phyloP scores from a whole-genome alignment of 2,113 vertebrate genomes.

The Ursus arctos region DNA sequence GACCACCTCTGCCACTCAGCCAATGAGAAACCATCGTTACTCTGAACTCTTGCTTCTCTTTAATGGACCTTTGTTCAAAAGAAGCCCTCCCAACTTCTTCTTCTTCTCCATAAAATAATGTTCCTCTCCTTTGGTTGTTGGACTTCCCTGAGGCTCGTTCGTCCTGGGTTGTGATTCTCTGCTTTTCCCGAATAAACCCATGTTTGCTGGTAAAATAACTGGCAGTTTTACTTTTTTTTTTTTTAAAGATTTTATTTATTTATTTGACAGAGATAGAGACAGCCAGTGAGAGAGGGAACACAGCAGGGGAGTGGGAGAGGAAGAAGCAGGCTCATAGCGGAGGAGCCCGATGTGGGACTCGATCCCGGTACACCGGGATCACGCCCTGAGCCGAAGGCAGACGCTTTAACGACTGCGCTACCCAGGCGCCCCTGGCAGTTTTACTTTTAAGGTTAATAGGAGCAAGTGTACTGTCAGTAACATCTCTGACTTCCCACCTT shows the following conservation, averaged over 20 bases:
- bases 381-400: too few species aligned
- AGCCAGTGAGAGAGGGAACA: too few species aligned
- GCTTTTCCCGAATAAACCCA: background rate
- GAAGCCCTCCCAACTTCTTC: background rate
- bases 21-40: background rate
- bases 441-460: background rate
- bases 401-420: too few species aligned
- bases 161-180: background rate
- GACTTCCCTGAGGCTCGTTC: background rate
- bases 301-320: too few species aligned
- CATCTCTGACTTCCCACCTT: background rate
- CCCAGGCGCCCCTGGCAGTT: too few species aligned
- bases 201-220: background rate
- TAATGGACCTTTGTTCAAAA: background rate
- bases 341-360: too few species aligned
- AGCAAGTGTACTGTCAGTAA: background rate
- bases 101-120: background rate
- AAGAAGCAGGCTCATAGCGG: too few species aligned
- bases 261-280: too few species aligned
- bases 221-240: background rate
- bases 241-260: too few species aligned
- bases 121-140: background rate
- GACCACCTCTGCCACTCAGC: background rate
- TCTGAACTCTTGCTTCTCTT: background rate
- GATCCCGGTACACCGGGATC: too few species aligned